These are phyloP conservation scores for Plectropomus leopardus DNA, from an alignment of 2,113 vertebrate species.

Conservation along the genomic window DNA sequence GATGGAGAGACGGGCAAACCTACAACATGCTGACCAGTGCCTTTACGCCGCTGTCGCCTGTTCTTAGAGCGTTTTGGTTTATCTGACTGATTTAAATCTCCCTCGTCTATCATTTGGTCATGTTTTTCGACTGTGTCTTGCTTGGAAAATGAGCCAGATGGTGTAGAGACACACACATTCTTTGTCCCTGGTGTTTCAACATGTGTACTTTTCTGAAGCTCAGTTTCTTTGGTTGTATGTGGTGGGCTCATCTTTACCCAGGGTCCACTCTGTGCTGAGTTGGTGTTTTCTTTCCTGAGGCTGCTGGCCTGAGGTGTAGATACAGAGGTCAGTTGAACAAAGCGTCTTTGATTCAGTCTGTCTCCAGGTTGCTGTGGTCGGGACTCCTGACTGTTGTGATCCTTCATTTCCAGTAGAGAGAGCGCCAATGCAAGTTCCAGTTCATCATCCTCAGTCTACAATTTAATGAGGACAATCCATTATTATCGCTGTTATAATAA, in stretches of 20 bases:
- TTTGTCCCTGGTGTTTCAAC: not conserved
- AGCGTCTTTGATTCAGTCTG: not conserved
- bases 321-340: not conserved
- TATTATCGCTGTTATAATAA: conserved; percentile 2
- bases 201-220: conserved; percentile 15
- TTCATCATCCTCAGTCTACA: conserved; percentile 74
- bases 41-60: conserved; percentile 68
- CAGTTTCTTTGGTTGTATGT: not conserved
- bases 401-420: conserved; percentile 68
- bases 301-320: too few species aligned
- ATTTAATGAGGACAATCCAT: conserved; percentile 3
- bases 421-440: conserved; percentile 75
- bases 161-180: not conserved
- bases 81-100: conserved; percentile 30
- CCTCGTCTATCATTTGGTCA: not conserved
- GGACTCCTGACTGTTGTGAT: conserved; percentile 19
- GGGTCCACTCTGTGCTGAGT: not conserved
- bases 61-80: conserved; percentile 69
- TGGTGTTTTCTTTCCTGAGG: not conserved
- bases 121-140: not conserved
- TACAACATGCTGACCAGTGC: conserved; percentile 53
- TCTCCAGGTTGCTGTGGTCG: not conserved
- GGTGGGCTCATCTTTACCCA: not conserved
- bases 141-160: conserved; percentile 3
- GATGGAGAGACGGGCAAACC: conserved; percentile 67